These are phyloP conservation scores for Callipepla squamata DNA, from an alignment of 2,113 vertebrate genomes.

Conservation along the genomic window DNA sequence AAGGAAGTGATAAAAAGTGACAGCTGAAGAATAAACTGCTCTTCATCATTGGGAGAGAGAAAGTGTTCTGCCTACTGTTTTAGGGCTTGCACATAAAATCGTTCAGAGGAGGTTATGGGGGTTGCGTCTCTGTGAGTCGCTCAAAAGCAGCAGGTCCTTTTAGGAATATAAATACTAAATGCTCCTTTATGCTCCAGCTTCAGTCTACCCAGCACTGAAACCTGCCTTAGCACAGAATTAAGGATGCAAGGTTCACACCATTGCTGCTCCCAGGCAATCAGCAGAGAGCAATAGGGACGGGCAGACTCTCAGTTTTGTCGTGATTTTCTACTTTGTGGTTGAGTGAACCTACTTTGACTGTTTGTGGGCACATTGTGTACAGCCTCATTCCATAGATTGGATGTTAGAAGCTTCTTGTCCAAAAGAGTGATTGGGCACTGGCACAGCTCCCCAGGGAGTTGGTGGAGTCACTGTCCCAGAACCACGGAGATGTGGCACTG, in stretches of 20 bases:
- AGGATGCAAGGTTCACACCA: not conserved
- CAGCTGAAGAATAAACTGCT: conserved; percentile 14
- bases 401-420: too few species aligned
- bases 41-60: not conserved
- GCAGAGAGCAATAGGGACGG: not conserved
- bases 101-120: not conserved
- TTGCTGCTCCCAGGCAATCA: rapidly evolving
- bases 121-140: not conserved
- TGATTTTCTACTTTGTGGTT: not conserved
- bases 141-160: not conserved
- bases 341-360: not conserved
- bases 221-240: not conserved
- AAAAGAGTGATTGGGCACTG: too few species aligned
- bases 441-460: too few species aligned
- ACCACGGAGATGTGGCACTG: too few species aligned
- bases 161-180: not conserved
- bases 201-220: not conserved
- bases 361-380: not conserved
- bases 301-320: not conserved
- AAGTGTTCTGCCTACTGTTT: not conserved
- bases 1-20: not conserved
- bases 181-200: not conserved
- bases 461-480: too few species aligned
- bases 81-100: not conserved
- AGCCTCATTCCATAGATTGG: too few species aligned